Percentiles rank a stretch among this genome's conserved stretches.
Conservation (phyloP, 2,888 invertebrate species). For the Rhamnusium bicolor region DNA sequence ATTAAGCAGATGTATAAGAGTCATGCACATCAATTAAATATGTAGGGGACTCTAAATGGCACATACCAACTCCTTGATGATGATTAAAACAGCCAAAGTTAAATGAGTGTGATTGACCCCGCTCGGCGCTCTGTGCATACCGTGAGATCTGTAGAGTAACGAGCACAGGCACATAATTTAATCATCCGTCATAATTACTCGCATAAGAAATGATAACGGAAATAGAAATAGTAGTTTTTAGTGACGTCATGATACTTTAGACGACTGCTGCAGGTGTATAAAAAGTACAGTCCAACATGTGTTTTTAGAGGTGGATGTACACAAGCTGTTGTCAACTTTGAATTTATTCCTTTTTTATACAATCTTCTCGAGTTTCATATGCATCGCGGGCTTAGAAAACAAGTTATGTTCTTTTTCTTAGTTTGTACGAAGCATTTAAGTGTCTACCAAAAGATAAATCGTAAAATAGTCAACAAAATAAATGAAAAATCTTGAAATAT, state of each 20-base stretch:
- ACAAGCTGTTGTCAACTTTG: constrained; percentile 5
- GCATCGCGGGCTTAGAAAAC: background rate
- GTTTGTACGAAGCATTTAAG: no score
- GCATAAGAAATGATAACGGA: constrained; percentile 29
- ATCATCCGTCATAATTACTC: constrained; percentile 31
- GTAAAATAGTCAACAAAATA: no score
- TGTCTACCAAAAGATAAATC: no score
- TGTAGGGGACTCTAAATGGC: constrained; percentile 54
- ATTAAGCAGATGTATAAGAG: constrained; percentile 61
- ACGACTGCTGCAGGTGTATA: constrained; percentile 34
- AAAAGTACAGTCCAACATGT: constrained; percentile 30
- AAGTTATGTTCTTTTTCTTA: no score
- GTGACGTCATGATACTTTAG: constrained; percentile 17
- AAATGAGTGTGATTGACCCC: constrained; percentile 58
- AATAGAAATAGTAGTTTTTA: constrained; percentile 30
- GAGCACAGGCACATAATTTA: constrained; percentile 26
- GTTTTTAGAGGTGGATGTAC: constrained; percentile 19
- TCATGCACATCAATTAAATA: constrained; percentile 59
- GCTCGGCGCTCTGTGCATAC: constrained; percentile 30
- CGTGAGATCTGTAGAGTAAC: constrained; percentile 40
- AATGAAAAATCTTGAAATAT: no score
- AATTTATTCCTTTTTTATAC: constrained; percentile 32
- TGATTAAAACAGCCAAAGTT: constrained; percentile 56
- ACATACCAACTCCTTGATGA: constrained; percentile 56
- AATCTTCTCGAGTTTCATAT: background rate